Percentiles rank a stretch among this genome's conserved stretches.
Conservation (phyloP, 2,113 vertebrate species). For the Tachysurus vachellii region DNA sequence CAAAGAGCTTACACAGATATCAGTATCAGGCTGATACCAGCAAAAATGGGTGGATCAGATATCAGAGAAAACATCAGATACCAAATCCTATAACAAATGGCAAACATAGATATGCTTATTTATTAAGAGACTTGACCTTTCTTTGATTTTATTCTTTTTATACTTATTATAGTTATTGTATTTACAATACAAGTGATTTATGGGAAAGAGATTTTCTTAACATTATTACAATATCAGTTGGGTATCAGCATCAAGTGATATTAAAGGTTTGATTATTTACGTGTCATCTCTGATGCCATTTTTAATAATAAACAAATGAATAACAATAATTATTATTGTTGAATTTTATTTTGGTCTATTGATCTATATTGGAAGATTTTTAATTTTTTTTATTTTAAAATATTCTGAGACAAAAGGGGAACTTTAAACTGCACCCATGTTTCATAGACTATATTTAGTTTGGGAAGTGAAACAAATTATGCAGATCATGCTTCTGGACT, state of each 20-base stretch:
- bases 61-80: neutral
- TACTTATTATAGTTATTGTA: neutral
- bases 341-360: neutral
- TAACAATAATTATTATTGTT: neutral
- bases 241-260: neutral
- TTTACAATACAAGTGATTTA: too few relatives aligned
- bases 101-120: neutral
- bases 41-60: neutral
- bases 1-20: neutral
- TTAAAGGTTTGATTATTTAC: neutral
- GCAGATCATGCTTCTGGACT: neutral
- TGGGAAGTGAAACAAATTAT: neutral
- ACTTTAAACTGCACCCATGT: neutral
- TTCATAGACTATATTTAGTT: slow-evolving; percentile 16
- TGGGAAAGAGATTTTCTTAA: neutral
- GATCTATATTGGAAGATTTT: neutral
- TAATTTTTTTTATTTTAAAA: neutral
- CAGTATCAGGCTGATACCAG: neutral
- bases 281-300: neutral
- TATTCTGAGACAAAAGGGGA: neutral
- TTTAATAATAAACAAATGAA: neutral
- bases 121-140: neutral
- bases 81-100: neutral
- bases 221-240: neutral
- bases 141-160: neutral